phyloP scores from a whole-genome alignment of 2,113 vertebrate genomes.

The Daboia siamensis region DNA sequence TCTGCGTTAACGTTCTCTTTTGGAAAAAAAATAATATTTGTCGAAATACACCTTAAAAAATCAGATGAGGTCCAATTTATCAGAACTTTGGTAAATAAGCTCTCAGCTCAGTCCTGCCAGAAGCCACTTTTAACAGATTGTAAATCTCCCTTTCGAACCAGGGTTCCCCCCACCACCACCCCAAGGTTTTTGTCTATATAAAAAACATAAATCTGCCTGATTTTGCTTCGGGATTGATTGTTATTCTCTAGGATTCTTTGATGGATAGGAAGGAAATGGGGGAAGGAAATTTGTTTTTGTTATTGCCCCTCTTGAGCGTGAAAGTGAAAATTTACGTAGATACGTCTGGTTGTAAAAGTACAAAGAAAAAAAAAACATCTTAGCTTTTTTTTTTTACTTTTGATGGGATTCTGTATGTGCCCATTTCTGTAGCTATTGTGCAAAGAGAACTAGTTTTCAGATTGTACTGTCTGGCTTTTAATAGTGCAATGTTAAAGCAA shows the following conservation, averaged over 20 bases:
- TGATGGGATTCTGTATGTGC: not conserved
- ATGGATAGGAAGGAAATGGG: not conserved
- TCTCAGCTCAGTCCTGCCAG: not conserved
- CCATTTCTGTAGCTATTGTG: not conserved
- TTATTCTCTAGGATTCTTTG: constrained; percentile 2
- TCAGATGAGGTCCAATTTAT: not conserved
- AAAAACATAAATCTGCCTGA: not conserved
- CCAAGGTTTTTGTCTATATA: not conserved
- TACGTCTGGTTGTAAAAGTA: not conserved
- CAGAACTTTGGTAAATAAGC: not conserved
- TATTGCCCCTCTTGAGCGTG: not conserved
- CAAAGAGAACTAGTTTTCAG: not conserved
- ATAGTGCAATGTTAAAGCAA: not conserved
- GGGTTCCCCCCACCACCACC: no score
- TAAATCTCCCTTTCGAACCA: constrained; percentile 4
- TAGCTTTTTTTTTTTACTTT: not conserved
- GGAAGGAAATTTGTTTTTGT: not conserved
- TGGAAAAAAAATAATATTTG: not conserved
- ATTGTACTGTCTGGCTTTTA: not conserved
- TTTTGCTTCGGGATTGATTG: constrained; percentile 13
- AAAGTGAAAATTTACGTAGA: not conserved
- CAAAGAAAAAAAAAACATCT: not conserved
- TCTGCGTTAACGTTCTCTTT: not conserved
- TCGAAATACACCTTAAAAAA: constrained; percentile 7
- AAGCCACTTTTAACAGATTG: not conserved